Conservation (phyloP, 2,888 invertebrate genomes). For the Harpalus rubripes region DNA sequence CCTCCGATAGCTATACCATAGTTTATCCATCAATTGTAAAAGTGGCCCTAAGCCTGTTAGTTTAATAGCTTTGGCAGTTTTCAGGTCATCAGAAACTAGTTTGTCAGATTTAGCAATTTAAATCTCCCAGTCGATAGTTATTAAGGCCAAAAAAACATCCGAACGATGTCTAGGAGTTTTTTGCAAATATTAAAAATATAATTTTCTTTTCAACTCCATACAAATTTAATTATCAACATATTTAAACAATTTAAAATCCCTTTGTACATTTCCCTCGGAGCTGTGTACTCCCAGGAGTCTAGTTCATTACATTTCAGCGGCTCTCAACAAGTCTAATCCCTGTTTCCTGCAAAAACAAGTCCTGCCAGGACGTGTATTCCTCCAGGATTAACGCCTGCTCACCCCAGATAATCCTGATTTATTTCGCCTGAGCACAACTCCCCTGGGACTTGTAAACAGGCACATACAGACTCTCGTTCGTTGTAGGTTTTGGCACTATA, state of each 20-base stretch:
- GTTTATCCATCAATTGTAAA: no score
- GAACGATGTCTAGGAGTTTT: no score
- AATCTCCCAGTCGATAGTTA: no score
- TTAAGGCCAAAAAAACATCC: no score
- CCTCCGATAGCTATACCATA: no score
- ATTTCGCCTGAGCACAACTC: background rate
- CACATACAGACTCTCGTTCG: background rate
- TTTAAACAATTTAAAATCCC: background rate
- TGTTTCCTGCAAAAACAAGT: background rate
- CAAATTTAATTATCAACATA: background rate
- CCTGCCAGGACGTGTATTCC: constrained; percentile 5
- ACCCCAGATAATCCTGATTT: constrained; percentile 9
- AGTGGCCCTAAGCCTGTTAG: no score
- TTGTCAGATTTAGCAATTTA: no score
- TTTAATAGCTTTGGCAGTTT: no score
- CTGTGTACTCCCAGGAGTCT: background rate
- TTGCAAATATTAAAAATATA: no score
- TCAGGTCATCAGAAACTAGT: no score
- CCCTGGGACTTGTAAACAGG: background rate
- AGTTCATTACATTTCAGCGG: background rate
- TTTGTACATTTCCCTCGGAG: background rate
- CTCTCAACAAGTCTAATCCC: constrained; percentile 8
- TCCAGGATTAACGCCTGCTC: background rate
- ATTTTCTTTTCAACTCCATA: no score
- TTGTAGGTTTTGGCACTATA: background rate